Percentiles rank a stretch among this genome's conserved stretches.
phyloP scores from a whole-genome alignment of 2,113 vertebrate species.

The Bombycilla garrulus region DNA sequence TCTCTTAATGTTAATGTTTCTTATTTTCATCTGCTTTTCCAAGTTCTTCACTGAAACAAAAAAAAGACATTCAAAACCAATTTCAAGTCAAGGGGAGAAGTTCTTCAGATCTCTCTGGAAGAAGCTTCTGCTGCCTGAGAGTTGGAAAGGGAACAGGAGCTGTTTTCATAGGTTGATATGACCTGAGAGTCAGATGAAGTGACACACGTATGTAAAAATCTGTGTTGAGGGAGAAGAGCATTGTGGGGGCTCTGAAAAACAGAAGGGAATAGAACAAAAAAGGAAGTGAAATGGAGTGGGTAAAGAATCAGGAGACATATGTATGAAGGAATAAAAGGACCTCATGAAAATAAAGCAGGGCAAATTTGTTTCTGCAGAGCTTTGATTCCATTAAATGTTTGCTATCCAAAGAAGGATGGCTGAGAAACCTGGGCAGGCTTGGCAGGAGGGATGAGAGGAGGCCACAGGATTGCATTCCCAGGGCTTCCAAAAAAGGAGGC shows the following conservation, averaged over 20 bases:
- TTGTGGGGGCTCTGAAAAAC: not conserved
- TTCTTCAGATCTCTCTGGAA: not conserved
- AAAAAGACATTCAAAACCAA: not conserved
- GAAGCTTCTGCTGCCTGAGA: not conserved
- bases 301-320: not conserved
- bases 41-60: not conserved
- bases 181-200: not conserved
- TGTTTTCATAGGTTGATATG: not conserved
- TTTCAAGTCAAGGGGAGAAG: not conserved
- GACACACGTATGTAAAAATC: not conserved
- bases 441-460: not conserved
- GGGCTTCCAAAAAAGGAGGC: not conserved
- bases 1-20: not conserved
- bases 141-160: not conserved
- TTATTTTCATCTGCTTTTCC: not conserved
- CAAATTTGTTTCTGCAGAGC: accelerated
- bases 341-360: not conserved
- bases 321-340: not conserved
- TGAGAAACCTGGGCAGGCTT: not conserved
- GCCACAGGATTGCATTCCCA: not conserved
- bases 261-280: not conserved
- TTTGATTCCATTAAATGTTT: not conserved
- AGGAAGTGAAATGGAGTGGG: not conserved
- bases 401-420: not conserved
- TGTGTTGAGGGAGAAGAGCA: not conserved